Conservation (phyloP, 2,113 vertebrate genomes). For the Cromileptes altivelis region DNA sequence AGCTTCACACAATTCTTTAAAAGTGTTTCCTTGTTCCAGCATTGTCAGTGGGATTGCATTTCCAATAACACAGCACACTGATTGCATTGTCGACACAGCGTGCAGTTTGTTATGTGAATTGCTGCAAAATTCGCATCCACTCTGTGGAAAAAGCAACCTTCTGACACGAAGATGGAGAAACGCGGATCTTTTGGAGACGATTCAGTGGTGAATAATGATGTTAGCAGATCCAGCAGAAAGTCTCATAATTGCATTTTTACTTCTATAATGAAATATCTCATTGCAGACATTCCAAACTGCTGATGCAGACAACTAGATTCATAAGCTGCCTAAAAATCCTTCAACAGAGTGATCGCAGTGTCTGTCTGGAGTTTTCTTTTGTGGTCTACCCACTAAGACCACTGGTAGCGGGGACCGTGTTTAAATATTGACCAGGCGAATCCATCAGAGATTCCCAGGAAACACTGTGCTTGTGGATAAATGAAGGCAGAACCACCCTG, state of each 20-base stretch:
- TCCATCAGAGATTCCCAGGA: slow-evolving; percentile 47
- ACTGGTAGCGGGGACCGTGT: not conserved
- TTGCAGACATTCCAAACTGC: slow-evolving; percentile 36
- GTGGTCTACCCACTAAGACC: slow-evolving; percentile 13
- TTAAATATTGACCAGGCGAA: slow-evolving; percentile 69
- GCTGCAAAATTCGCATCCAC: not conserved
- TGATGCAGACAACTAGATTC: slow-evolving; percentile 47
- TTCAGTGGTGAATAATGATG: slow-evolving; percentile 47
- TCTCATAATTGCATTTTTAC: slow-evolving; percentile 44
- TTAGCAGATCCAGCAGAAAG: slow-evolving; percentile 53
- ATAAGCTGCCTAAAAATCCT: slow-evolving; percentile 23
- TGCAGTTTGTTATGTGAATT: slow-evolving; percentile 18
- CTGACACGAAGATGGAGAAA: slow-evolving; percentile 10
- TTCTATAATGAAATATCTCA: slow-evolving; percentile 46
- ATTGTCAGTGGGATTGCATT: not conserved
- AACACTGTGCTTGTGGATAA: slow-evolving; percentile 46
- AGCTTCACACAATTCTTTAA: not conserved
- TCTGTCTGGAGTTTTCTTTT: slow-evolving; percentile 18
- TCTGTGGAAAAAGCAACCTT: slow-evolving; percentile 14
- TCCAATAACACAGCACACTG: not conserved
- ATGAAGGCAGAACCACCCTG: slow-evolving; percentile 44
- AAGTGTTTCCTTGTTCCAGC: not conserved
- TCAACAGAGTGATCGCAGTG: not conserved
- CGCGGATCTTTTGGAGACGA: slow-evolving; percentile 14
- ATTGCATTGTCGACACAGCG: not conserved